Evolutionary conservation across 1,140 invertebrate species (phyloP).

Genomic region (Carcinoscorpius rotundicauda): DNA sequence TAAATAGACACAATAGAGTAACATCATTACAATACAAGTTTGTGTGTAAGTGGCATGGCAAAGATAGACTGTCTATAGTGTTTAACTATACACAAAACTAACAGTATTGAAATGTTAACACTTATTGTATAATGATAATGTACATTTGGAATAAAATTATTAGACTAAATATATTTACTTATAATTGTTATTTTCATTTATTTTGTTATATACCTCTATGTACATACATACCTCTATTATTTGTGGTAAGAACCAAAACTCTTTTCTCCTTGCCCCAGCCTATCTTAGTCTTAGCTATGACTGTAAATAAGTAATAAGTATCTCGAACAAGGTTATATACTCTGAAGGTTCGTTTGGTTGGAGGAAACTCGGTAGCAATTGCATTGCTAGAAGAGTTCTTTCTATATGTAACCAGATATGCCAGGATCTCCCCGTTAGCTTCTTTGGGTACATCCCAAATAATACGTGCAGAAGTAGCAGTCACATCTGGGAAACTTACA

Average conservation of each 20-base stretch:
- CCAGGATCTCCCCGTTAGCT: slow-evolving; percentile 88
- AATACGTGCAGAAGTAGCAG: slow-evolving; percentile 76
- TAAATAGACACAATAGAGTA: too few species aligned
- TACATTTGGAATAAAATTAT: too few species aligned
- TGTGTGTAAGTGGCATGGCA: too few species aligned
- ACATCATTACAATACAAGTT: too few species aligned
- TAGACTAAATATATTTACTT: too few species aligned
- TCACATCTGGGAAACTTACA: slow-evolving; percentile 90
- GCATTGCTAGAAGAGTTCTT: slow-evolving; percentile 42
- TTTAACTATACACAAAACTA: too few species aligned
- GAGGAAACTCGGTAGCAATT: slow-evolving; percentile 68
- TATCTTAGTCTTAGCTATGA: slow-evolving; percentile 73
- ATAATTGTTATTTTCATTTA: too few species aligned
- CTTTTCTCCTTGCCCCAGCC: slow-evolving; percentile 84
- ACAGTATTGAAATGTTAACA: too few species aligned
- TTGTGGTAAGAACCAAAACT: slow-evolving; percentile 78
- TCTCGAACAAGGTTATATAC: slow-evolving; percentile 64
- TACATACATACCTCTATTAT: slow-evolving; percentile 46
- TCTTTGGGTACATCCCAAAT: slow-evolving; percentile 92
- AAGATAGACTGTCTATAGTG: too few species aligned
- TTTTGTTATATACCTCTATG: too few species aligned
- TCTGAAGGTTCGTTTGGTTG: slow-evolving; percentile 72
- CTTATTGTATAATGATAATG: too few species aligned
- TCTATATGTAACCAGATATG: slow-evolving; percentile 72
- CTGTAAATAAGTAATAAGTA: slow-evolving; percentile 81